Evolutionary conservation across 2,888 invertebrate genomes (phyloP), one percentile per base, ranked within the genome.

Genomic region (Lutraria lutraria): DNA sequence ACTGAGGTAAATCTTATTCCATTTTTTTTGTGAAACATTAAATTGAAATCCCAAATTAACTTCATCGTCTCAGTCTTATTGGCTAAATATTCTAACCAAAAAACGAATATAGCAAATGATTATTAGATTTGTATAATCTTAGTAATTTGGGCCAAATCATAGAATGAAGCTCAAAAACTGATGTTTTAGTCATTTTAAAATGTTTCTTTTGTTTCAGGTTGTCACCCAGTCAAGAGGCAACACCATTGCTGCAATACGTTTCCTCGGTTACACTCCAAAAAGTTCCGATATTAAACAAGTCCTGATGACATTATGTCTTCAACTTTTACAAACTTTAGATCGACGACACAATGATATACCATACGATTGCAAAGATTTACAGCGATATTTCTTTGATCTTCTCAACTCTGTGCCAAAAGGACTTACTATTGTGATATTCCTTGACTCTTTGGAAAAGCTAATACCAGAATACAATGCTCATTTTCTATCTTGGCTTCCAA

Each of bases 401-500:
- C 88, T 96, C 12, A 87, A 92, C 16, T 86, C 91, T 29, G 91
- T 96, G n/a, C 95, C 96, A 4, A 63, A 88, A 13, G 91, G 94
- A 68, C 85, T 88, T n/a, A 94, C 90, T 25, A 93, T 96, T 53
- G 92, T 96, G 13, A 88, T 96, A 25, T 90, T 95, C 79, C 76
- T 96, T 90, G 96, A 94, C 94, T 91, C 94, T 89, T 19, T 94
- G 21, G 90, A 93, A 13, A 91, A 93, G 68, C 89, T 95, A 0
- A 87, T 86, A 15, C 94, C 94, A 0, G 95, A 95, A n/a, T 91
- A 94, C 85, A 93, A 93, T 85, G 94, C 95, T n/a, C 93, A 94
- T 85, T 86, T 88, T 31, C 83, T 95, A 93, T 81, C 91, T 29
- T 96, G 96, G 96, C 85, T 96, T 19, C 96, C 96, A n/a, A 56